Evolutionary conservation across 2,113 vertebrate species (phyloP).

Genomic region (Coptodon rendalli): DNA sequence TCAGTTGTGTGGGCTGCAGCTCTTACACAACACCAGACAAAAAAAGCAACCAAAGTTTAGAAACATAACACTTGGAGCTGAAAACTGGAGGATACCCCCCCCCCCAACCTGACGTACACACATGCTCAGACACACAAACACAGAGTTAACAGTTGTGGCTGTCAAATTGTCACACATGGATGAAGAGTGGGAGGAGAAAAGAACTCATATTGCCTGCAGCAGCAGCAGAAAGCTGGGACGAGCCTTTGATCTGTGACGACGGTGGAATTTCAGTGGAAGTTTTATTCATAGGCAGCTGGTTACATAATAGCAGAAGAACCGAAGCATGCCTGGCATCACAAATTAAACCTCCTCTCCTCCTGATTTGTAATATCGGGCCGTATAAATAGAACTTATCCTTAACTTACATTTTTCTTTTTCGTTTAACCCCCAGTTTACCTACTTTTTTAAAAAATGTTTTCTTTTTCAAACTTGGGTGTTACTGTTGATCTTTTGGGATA

Average conservation of each 20-base stretch:
- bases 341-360: background rate
- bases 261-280: background rate
- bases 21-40: constrained; percentile 5
- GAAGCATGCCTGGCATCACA: background rate
- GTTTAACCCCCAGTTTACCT: background rate
- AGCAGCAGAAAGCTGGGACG: background rate
- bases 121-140: background rate
- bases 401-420: background rate
- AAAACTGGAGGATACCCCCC: background rate
- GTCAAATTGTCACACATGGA: background rate
- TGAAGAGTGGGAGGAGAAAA: constrained; percentile 16
- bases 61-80: background rate
- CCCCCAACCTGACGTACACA: background rate
- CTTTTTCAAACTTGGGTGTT: background rate
- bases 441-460: background rate
- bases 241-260: constrained; percentile 24
- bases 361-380: background rate
- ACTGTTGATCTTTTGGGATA: background rate
- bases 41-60: background rate
- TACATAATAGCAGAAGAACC: background rate
- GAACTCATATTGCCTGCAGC: constrained; percentile 17
- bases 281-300: background rate
- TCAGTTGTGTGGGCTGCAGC: background rate
- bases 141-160: background rate
- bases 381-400: background rate